Conservation (phyloP, 2,888 invertebrate genomes). For the Perithous albicinctus region DNA sequence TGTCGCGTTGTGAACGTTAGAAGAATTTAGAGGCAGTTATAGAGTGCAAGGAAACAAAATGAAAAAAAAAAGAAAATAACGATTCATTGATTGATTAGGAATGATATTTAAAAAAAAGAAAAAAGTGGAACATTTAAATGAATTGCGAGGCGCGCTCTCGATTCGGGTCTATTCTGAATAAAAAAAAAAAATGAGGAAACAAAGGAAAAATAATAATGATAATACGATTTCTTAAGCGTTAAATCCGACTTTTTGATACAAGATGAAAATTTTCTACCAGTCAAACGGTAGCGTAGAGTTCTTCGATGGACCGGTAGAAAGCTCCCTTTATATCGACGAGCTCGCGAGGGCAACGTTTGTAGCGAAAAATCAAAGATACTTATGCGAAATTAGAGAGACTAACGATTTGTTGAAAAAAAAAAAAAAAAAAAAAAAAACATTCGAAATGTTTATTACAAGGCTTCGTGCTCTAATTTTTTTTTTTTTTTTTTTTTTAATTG, state of each 20-base stretch:
- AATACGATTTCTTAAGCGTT: constrained; percentile 74
- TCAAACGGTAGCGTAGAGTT: constrained; percentile 70
- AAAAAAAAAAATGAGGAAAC: constrained; percentile 48
- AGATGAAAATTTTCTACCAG: constrained; percentile 82
- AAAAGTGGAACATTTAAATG: constrained; percentile 60
- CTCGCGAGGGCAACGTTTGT: constrained; percentile 59
- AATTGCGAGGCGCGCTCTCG: constrained; percentile 72
- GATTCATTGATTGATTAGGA: constrained; percentile 64
- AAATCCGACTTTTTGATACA: constrained; percentile 81
- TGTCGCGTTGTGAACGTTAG: constrained; percentile 68
- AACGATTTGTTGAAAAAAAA: constrained; percentile 11
- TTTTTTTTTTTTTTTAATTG: too few relatives aligned
- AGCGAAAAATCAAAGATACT: constrained; percentile 38
- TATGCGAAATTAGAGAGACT: constrained; percentile 32
- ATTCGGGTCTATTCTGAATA: constrained; percentile 74
- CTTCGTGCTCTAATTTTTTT: too few relatives aligned
- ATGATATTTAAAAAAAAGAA: constrained; percentile 62
- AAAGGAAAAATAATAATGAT: constrained; percentile 46
- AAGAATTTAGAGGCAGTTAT: constrained; percentile 57
- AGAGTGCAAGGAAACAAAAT: constrained; percentile 47
- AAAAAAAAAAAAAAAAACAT: too few relatives aligned
- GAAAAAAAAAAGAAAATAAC: constrained; percentile 50
- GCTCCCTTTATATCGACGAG: constrained; percentile 63
- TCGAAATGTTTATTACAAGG: too few relatives aligned
- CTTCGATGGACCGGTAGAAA: constrained; percentile 70